A percentile compares a stretch with the other conserved stretches of the same genome.
Conservation (phyloP, 2,113 vertebrate genomes). For the Pelvicachromis taeniatus region DNA sequence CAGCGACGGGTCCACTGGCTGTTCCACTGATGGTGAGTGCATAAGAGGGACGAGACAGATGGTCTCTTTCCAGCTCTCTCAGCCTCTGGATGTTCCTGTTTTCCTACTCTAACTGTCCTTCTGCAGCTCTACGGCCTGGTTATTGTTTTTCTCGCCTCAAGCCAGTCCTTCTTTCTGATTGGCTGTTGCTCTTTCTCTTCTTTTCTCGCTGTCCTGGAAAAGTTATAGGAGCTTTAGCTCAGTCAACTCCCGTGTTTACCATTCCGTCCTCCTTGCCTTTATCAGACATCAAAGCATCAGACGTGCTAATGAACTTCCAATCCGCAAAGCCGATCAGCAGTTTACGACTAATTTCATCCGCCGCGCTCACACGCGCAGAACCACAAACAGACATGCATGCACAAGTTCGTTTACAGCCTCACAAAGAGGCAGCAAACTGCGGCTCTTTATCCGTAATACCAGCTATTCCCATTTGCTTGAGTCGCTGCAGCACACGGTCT, state of each 20-base stretch:
- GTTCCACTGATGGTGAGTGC: slow-evolving; percentile 89
- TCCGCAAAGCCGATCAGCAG: slow-evolving; percentile 44
- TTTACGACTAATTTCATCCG: slow-evolving; percentile 6
- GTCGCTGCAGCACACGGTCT: neutral
- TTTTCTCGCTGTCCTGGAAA: neutral
- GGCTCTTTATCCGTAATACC: neutral
- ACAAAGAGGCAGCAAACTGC: neutral
- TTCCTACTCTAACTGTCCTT: slow-evolving; percentile 10
- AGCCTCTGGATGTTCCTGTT: slow-evolving; percentile 11
- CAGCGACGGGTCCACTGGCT: slow-evolving; percentile 89
- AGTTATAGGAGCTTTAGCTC: slow-evolving; percentile 9
- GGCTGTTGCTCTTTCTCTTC: neutral
- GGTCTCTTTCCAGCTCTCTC: slow-evolving; percentile 7
- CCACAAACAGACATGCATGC: neutral
- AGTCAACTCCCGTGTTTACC: neutral
- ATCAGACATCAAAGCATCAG: slow-evolving; percentile 33
- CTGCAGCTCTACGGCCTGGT: neutral
- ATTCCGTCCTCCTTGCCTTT: neutral
- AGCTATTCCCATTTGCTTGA: neutral
- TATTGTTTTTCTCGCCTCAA: slow-evolving; percentile 4
- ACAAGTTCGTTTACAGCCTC: slow-evolving; percentile 1
- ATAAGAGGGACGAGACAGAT: neutral
- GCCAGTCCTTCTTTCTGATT: neutral
- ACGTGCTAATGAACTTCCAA: slow-evolving; percentile 59
- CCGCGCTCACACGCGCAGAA: neutral